Evolutionary conservation across 2,113 vertebrate species (phyloP).

Genomic region (Drymodes brunneopygia): DNA sequence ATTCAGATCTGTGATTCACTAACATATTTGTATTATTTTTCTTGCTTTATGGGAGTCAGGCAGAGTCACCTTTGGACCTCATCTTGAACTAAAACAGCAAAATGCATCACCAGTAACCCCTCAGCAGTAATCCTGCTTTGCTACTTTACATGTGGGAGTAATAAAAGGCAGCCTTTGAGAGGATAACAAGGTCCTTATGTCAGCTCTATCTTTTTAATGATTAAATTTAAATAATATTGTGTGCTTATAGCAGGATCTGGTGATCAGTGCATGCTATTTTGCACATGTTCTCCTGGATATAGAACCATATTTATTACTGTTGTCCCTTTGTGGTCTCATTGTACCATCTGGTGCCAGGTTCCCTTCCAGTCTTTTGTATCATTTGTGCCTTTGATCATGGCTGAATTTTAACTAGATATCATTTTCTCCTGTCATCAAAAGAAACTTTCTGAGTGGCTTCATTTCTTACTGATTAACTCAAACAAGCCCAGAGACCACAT

Average conservation of each 20-base stretch:
- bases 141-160: not conserved
- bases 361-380: not conserved
- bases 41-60: not conserved
- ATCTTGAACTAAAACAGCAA: not conserved
- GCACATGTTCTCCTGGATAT: not conserved
- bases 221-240: not conserved
- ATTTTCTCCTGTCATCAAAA: not conserved
- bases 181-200: not conserved
- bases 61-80: not conserved
- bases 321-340: not conserved
- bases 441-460: not conserved
- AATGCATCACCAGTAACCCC: not conserved
- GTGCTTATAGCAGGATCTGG: not conserved
- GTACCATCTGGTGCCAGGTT: constrained; percentile 11
- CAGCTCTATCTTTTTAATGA: not conserved
- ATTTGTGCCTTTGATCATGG: constrained; percentile 19
- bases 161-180: constrained; percentile 1
- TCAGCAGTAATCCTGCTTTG: not conserved
- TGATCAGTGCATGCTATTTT: not conserved
- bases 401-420: constrained; percentile 23
- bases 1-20: constrained; percentile 23
- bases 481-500: not conserved
- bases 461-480: not conserved
- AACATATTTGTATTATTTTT: not conserved
- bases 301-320: not conserved